Evolutionary conservation across 2,888 invertebrate species (phyloP).

Genomic region (Podabrus alpinus): DNA sequence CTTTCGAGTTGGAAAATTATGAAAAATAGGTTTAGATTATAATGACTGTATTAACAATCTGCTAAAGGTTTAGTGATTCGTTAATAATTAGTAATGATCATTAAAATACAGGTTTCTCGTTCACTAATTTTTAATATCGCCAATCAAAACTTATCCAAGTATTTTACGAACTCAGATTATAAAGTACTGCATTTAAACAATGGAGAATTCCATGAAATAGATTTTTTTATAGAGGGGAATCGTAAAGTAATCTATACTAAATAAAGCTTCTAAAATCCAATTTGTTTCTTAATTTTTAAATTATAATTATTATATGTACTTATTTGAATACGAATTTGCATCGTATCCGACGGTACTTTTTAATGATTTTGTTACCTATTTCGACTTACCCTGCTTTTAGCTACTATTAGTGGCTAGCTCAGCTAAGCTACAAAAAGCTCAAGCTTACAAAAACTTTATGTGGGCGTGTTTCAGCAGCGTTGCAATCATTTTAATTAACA

Average conservation of each 20-base stretch:
- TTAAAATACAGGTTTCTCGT: not conserved
- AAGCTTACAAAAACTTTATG: not conserved
- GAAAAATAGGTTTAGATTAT: not conserved
- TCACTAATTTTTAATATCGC: not conserved
- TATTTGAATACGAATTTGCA: too few species aligned
- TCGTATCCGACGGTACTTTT: too few species aligned
- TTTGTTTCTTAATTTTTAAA: too few species aligned
- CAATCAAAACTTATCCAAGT: not conserved
- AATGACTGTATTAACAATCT: not conserved
- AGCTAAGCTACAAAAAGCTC: not conserved
- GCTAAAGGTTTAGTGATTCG: not conserved
- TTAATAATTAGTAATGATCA: not conserved
- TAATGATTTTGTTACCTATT: not conserved
- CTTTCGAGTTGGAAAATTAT: not conserved
- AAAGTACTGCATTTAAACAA: not conserved
- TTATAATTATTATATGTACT: too few species aligned
- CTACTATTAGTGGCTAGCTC: not conserved
- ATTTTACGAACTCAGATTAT: not conserved
- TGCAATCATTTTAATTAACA: not conserved
- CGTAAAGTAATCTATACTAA: not conserved
- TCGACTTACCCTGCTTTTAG: not conserved
- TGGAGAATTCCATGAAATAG: not conserved
- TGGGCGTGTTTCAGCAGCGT: not conserved
- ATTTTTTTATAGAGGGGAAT: not conserved
- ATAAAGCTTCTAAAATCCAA: not conserved